phyloP scores from a whole-genome alignment of 2,888 invertebrate genomes.

The Amiota communis region DNA sequence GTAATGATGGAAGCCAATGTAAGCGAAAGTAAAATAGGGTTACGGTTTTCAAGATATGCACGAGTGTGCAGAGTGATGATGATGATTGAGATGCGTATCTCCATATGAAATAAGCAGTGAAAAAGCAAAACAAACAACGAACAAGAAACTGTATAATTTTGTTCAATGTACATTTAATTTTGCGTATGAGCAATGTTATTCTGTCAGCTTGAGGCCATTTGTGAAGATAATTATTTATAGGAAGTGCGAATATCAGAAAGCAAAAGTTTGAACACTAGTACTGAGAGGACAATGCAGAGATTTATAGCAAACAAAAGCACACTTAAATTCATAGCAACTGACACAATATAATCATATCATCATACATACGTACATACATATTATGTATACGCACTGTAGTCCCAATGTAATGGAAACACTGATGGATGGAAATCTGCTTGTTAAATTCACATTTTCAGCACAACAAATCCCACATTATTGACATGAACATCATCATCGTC shows the following conservation, averaged over 20 bases:
- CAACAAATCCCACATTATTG: background rate
- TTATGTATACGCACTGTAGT: background rate
- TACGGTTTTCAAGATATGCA: no score
- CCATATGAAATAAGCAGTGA: background rate
- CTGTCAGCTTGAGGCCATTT: background rate
- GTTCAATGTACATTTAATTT: no score
- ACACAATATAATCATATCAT: background rate
- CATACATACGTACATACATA: background rate
- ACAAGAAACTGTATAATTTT: background rate
- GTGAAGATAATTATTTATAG: background rate
- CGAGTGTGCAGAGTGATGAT: background rate
- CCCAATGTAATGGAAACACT: background rate
- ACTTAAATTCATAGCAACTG: no score
- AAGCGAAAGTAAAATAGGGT: no score
- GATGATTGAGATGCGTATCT: conserved; percentile 12
- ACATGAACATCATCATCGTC: background rate
- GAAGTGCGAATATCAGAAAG: background rate
- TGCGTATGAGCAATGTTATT: background rate
- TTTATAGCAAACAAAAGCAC: background rate
- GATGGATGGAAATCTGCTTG: background rate
- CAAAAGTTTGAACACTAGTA: no score
- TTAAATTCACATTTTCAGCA: background rate
- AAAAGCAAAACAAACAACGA: background rate
- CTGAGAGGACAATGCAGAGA: background rate
- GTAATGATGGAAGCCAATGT: conserved; percentile 6